Evolutionary conservation across 2,888 invertebrate species (phyloP), one percentile per base, ranked within the genome.

Genomic region (Drosophila hamatofila): DNA sequence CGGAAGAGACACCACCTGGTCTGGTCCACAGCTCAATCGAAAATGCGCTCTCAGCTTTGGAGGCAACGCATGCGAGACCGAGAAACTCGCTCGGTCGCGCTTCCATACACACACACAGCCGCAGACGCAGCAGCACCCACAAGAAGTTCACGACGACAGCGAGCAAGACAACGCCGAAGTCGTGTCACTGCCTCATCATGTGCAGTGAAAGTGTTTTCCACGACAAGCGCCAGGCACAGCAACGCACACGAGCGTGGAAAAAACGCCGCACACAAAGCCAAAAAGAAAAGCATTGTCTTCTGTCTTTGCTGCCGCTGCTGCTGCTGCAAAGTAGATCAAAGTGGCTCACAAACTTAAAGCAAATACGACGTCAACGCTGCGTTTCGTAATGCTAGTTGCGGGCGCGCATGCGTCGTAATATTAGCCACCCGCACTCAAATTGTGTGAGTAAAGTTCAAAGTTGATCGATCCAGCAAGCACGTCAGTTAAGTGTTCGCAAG

Each of bases 191-290:
- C 80, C 90, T 85, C 78, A 69, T 82, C 76, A 84, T 80, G 72
- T 78, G 80, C 85, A 92, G 91, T 92, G 91, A 91, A 91, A 91
- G 91, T 91, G 92, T 92, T 91, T 91, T 91, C 91, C 91, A 90
- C 83, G 81, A 81, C 84, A 78, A 84, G 79, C 76, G 69, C 69
- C 70, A 87, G 72, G 76, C 73, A 75, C 72, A 76, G 65, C 79
- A 73, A 78, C 72, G 84, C 90, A 89, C 81, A 75, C 72, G 70
- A 70, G 81, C 83, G 90, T 84, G 88, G 90, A 75, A 80, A 74
- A 68, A 77, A 64, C 62, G 49, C 39, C 58, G 54, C 55, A 54
- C 56, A 71, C 66, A 62, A 72, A 63, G 62, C 52, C 52, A 63
- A 65, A 84, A 90, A 85, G 89, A 90, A 82, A 90, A 90, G 72